Base-by-base conservation (phyloP, 2,888 invertebrate species). In the Eledona agricola region DNA sequence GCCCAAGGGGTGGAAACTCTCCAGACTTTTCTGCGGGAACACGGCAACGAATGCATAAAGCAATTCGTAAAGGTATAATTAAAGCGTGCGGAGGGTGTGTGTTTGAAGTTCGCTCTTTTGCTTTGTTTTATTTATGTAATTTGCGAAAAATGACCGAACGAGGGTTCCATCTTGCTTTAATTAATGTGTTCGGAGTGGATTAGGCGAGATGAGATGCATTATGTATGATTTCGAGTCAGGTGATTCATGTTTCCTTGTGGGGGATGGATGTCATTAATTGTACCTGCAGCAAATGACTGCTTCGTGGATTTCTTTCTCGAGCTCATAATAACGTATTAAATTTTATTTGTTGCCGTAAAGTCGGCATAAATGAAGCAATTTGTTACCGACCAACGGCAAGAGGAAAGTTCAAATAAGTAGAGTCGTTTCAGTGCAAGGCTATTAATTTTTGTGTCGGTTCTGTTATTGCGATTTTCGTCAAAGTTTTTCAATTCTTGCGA, bases 21-120 rank as follows among this genome's bases (percentile, higher is more conserved):
- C 58, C 83, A 84, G 72, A 76, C 78, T 32, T 83, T 86, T 75
- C 77, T 86, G 35, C 70, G 82, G 60, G 83, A 85, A 58, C 84
- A 86, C 68, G 85, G 85, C 20, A 82, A 84, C 51, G 83, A 83
- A 56, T 85, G 84, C 69, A 82, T 86, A 57, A 78, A 82, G 25
- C 84, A 84, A 74, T 83, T 85, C 66, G 81, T 85, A 70, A 84
- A 86, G 85, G 86, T 85, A 74, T 25, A 60, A 50, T 60, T 47
- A 47, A 22, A 22, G 9, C 11, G 23, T 23, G 6, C 7, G 7
- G n/a, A 23, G 7, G 23, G 23, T 9, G 23, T 7, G 7, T 23
- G 4, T 1, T 23, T 23, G 7, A 23, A 23, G 23, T 23, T 23
- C 19, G 25, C 34, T 16, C 25, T 43, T 42, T 40, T 26, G 11